Conservation (phyloP, 1,140 invertebrate species). For the Aphis gossypii region DNA sequence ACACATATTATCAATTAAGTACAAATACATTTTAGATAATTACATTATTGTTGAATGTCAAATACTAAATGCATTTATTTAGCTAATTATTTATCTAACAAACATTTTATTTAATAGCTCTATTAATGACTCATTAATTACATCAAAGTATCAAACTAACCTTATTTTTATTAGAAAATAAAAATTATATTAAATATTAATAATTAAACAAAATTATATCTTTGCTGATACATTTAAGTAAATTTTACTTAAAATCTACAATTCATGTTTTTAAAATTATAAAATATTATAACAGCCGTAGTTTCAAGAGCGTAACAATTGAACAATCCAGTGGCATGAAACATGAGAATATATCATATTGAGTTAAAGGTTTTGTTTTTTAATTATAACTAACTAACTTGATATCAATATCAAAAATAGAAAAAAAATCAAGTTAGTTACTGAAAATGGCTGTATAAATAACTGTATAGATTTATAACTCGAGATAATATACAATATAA, state of each 20-base stretch:
- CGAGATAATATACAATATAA: background rate
- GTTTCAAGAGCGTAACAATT: background rate
- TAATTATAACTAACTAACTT: background rate
- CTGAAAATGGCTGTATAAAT: background rate
- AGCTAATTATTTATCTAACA: background rate
- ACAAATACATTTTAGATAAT: background rate
- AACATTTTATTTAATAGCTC: background rate
- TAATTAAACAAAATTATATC: too few species aligned
- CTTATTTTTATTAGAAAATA: background rate
- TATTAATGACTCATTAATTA: background rate
- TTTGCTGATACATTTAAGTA: too few species aligned
- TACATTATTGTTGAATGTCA: background rate
- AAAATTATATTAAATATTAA: background rate
- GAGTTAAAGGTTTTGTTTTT: background rate
- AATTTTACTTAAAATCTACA: background rate
- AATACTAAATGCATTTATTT: background rate
- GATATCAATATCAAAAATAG: background rate
- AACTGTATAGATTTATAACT: background rate
- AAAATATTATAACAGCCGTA: background rate
- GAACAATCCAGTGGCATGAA: background rate
- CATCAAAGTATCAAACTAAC: background rate
- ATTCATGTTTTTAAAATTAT: background rate
- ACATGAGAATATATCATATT: background rate
- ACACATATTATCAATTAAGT: too few species aligned
- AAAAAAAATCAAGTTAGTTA: background rate